Conservation (phyloP, 2,797 vertebrate species). For the Heteromormyrus szaboi region DNA sequence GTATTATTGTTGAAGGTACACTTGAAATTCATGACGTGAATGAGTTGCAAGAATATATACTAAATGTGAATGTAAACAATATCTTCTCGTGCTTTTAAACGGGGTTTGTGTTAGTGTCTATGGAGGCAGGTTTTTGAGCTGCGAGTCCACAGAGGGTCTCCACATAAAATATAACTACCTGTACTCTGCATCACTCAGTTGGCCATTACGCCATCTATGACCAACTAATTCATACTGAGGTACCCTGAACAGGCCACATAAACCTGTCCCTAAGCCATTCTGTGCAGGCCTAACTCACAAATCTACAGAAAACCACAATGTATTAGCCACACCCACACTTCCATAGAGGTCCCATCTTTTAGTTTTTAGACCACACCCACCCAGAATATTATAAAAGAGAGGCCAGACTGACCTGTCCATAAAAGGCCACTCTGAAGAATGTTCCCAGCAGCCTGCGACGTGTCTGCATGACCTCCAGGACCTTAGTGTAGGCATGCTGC, state of each 20-base stretch:
- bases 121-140: not conserved
- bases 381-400: not conserved
- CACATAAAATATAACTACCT: not conserved
- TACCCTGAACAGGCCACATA: not conserved
- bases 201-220: not conserved
- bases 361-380: not conserved
- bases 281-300: not conserved
- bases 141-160: not conserved
- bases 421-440: conserved; percentile 94
- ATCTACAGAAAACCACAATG: not conserved
- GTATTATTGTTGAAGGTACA: not conserved
- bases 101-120: not conserved
- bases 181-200: not conserved
- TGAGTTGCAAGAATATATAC: not conserved
- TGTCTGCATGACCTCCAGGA: conserved; percentile 85
- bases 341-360: conserved; percentile 75
- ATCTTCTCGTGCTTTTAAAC: not conserved
- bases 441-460: conserved; percentile 87
- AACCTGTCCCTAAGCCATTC: not conserved
- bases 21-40: not conserved
- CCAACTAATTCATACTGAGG: not conserved
- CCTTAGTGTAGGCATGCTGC: conserved; percentile 89
- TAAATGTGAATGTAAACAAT: not conserved
- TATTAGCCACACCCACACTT: conserved; percentile 53
- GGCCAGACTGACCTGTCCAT: conserved; percentile 68